These are phyloP conservation scores for Maniola jurtina DNA, from an alignment of 1,140 invertebrate genomes.

Conservation along the genomic window DNA sequence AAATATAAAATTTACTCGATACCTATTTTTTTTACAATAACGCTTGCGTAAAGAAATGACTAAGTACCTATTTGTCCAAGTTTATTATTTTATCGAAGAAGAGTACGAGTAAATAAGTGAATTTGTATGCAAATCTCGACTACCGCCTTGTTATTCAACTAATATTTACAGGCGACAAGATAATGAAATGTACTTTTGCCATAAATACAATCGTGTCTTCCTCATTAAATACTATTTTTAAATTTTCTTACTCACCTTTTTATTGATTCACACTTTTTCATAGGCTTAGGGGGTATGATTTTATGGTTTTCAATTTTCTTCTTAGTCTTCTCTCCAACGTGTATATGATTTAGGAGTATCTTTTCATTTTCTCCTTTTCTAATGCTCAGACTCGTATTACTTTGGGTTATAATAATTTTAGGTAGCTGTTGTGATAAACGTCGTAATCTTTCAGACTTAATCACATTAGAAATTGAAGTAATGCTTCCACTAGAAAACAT, in stretches of 20 bases:
- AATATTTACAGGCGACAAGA: neutral
- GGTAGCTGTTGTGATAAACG: slow-evolving; percentile 62
- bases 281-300: slow-evolving; percentile 5
- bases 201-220: neutral
- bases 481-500: slow-evolving; percentile 23
- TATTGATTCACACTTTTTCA: slow-evolving; percentile 30
- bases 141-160: slow-evolving; percentile 1
- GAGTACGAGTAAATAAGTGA: slow-evolving; percentile 5
- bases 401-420: slow-evolving; percentile 69
- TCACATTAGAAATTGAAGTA: slow-evolving; percentile 36
- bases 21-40: too few species aligned
- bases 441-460: slow-evolving; percentile 56
- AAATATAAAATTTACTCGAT: too few species aligned
- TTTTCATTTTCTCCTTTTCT: slow-evolving; percentile 32
- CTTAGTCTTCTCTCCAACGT: slow-evolving; percentile 18
- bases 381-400: slow-evolving; percentile 53
- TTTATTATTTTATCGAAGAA: slow-evolving; percentile 10
- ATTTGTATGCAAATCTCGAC: slow-evolving; percentile 8
- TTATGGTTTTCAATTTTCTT: slow-evolving; percentile 22
- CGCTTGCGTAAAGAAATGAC: neutral
- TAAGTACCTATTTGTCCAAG: neutral
- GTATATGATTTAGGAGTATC: slow-evolving; percentile 17
- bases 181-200: neutral
- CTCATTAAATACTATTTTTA: neutral
- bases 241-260: slow-evolving; percentile 22